Evolutionary conservation across 2,888 invertebrate species (phyloP).

Genomic region (Aleiodes testaceus): DNA sequence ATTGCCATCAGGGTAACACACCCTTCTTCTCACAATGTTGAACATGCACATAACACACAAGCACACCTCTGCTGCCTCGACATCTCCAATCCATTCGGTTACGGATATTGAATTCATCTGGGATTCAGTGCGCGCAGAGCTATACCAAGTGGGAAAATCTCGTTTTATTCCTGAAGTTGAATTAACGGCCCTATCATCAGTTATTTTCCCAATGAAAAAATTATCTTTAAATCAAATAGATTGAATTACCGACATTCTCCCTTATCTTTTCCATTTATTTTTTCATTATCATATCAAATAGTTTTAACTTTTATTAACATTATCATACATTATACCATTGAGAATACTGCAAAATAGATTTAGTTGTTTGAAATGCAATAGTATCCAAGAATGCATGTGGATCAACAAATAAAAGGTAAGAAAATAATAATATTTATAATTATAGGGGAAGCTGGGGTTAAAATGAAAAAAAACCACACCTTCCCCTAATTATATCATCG

Average conservation of each 20-base stretch:
- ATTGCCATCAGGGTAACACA: slow-evolving; percentile 23
- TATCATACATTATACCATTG: not conserved
- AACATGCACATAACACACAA: slow-evolving; percentile 20
- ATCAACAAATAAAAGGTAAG: slow-evolving; percentile 11
- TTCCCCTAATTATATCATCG: slow-evolving; percentile 10
- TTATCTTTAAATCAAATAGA: slow-evolving; percentile 10
- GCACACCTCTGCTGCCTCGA: not conserved
- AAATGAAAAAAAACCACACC: no score
- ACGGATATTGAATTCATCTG: slow-evolving; percentile 43
- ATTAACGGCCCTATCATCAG: slow-evolving; percentile 23
- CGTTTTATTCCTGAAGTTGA: slow-evolving; percentile 33
- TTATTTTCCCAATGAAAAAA: slow-evolving; percentile 9
- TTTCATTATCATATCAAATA: not conserved
- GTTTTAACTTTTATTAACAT: not conserved
- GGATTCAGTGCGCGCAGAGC: slow-evolving; percentile 33
- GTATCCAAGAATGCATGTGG: not conserved
- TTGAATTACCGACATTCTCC: not conserved
- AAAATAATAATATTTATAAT: not conserved
- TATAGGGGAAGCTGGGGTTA: no score
- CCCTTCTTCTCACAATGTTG: slow-evolving; percentile 5
- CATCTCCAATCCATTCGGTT: slow-evolving; percentile 34
- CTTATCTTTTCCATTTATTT: not conserved
- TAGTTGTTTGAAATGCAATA: not conserved
- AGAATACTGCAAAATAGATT: no score
- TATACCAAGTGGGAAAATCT: slow-evolving; percentile 36